Evolutionary conservation across 2,113 vertebrate genomes (phyloP).

Genomic region (Conger conger): DNA sequence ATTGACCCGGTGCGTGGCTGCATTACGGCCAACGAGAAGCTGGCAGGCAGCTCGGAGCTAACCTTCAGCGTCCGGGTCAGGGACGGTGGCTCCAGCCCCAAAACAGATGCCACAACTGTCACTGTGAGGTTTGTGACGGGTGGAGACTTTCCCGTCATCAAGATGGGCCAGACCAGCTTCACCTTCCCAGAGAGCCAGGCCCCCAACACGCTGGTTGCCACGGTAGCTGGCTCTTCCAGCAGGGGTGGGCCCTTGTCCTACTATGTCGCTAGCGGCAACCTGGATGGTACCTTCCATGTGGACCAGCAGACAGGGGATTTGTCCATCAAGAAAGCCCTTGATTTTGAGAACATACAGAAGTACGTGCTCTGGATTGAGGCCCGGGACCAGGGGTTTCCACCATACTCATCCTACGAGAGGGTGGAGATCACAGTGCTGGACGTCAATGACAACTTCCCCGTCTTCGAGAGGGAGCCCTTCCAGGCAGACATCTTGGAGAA

Average conservation of each 20-base stretch:
- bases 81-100: conserved; percentile 79
- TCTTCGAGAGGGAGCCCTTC: conserved; percentile 86
- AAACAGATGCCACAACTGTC: conserved; percentile 87
- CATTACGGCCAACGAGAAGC: conserved; percentile 78
- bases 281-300: conserved; percentile 84
- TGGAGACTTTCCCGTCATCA: conserved; percentile 84
- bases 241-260: conserved; percentile 87
- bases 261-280: conserved; percentile 92
- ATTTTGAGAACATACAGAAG: conserved; percentile 89
- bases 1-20: conserved; percentile 88
- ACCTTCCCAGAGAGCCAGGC: conserved; percentile 88
- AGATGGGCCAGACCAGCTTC: conserved; percentile 77
- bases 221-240: conserved; percentile 77
- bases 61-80: conserved; percentile 90
- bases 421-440: conserved; percentile 84
- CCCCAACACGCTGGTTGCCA: conserved; percentile 79
- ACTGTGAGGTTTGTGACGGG: conserved; percentile 88
- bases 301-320: conserved; percentile 91
- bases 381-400: conserved; percentile 91
- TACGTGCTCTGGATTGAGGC: conserved; percentile 93
- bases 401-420: conserved; percentile 91
- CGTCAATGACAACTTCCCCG: conserved; percentile 87
- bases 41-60: conserved; percentile 80
- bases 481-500: conserved; percentile 86
- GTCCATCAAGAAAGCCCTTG: conserved; percentile 75